Base-by-base conservation (phyloP, 2,113 vertebrate genomes). In the Microcebus jonahi region DNA sequence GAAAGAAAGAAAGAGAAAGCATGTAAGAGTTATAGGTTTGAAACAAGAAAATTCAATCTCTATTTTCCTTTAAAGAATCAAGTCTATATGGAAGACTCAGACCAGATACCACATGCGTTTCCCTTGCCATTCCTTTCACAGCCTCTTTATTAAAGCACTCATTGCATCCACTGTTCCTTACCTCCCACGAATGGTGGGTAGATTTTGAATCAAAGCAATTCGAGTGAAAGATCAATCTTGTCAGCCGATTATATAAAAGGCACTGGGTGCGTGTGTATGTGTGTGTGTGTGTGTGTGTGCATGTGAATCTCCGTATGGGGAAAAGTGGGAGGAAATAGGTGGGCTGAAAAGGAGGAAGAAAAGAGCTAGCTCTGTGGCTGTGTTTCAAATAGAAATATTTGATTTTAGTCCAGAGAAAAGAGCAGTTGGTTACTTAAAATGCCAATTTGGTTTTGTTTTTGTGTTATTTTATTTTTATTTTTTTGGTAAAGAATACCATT, bases 101-200 rank as follows among this genome's bases (percentile, higher is more conserved):
- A 45, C 34, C 76, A 77, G 79, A 68, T 75, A 61, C 55, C 92
- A 70, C 71, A 86, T 88, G 79, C 86, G 55, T 92, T 63, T 42
- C 75, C 79, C 71, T 31, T 48, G 71, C 77, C 39, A 9, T 61
- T 90, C 71, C 53, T 36, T 55, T 85, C 84, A 17, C n/a, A 80
- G 76, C 55, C 45, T 73, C 68, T 94, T 96, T 89, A 94, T 83
- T 94, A 89, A 91, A 97, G 63, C 88, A 68, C 82, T 63, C 59
- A 17, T 81, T 31, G 61, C 76, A 8, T 39, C 50, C 88, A 71
- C 23, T 1, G 45, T 18, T n/a, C 91, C 77, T 92, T 76, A 95
- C 98, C 97, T 97, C 98, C 98, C 97, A 98, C 96, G 9, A 95
- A 93, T 92, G 96, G 97, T 98, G 93, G 98, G 97, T 92, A 97